Conservation (phyloP, 2,797 vertebrate species). For the Enteromius fasciolatus region DNA sequence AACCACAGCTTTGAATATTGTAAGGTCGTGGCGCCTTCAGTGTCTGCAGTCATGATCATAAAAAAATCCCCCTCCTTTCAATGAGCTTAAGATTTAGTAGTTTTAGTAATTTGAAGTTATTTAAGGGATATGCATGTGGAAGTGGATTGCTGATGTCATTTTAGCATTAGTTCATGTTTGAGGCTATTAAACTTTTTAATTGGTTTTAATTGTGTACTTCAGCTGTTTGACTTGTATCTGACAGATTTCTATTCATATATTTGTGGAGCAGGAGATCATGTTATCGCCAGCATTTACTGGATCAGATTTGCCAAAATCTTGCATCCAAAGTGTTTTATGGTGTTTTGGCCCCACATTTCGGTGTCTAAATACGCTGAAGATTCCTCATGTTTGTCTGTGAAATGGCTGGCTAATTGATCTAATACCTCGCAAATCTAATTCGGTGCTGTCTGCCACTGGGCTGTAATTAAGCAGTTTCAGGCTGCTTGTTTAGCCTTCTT, state of each 20-base stretch:
- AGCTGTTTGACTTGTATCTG: constrained; percentile 9
- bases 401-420: constrained; percentile 48
- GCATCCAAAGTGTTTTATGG: neutral
- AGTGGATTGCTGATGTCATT: neutral
- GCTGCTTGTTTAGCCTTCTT: constrained; percentile 44
- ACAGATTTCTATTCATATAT: neutral
- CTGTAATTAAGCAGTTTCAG: constrained; percentile 48
- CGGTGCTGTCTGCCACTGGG: constrained; percentile 37
- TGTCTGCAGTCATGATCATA: neutral
- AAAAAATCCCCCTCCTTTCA: neutral
- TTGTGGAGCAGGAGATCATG: neutral
- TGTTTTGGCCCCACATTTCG: constrained; percentile 53
- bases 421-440: constrained; percentile 25
- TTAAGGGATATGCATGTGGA: neutral
- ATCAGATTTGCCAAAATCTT: constrained; percentile 23
- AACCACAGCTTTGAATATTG: neutral
- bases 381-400: constrained; percentile 45
- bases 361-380: constrained; percentile 26
- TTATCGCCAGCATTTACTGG: neutral
- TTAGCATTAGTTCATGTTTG: neutral
- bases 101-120: constrained; percentile 9
- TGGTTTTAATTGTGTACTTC: constrained; percentile 26
- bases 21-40: neutral
- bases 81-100: neutral
- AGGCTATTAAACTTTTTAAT: constrained; percentile 14